Conservation (phyloP, 2,113 vertebrate genomes). For the Chunga burmeisteri region DNA sequence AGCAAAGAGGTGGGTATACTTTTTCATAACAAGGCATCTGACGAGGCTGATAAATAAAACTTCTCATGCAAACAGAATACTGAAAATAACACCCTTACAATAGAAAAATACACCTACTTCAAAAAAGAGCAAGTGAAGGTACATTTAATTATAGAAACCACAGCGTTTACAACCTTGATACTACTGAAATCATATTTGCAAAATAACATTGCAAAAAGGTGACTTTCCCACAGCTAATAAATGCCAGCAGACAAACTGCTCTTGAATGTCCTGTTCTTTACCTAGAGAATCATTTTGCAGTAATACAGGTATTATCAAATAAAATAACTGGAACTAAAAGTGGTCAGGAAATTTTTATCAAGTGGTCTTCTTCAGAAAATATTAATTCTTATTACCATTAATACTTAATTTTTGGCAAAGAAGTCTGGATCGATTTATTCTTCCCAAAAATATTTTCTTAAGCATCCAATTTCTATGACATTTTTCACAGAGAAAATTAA, state of each 20-base stretch:
- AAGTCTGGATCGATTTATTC: not conserved
- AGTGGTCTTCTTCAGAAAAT: not conserved
- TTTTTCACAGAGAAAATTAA: not conserved
- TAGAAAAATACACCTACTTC: not conserved
- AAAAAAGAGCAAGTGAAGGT: not conserved
- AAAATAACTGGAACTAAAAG: not conserved
- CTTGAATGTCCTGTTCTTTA: not conserved
- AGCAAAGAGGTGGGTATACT: not conserved
- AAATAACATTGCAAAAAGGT: not conserved
- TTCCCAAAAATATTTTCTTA: rapidly evolving
- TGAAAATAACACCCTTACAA: not conserved
- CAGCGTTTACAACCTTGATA: not conserved
- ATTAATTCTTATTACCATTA: not conserved
- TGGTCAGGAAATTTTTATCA: not conserved
- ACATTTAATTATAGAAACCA: not conserved
- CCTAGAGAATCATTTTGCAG: not conserved
- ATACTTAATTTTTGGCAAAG: not conserved
- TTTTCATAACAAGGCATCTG: not conserved
- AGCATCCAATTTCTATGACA: not conserved
- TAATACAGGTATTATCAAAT: not conserved
- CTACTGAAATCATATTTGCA: not conserved
- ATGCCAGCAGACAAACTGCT: not conserved
- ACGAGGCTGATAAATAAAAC: constrained; percentile 3
- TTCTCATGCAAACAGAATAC: constrained; percentile 3
- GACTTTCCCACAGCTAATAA: constrained; percentile 1